Conservation (phyloP, 2,797 vertebrate genomes). For the Okamejei kenojei region DNA sequence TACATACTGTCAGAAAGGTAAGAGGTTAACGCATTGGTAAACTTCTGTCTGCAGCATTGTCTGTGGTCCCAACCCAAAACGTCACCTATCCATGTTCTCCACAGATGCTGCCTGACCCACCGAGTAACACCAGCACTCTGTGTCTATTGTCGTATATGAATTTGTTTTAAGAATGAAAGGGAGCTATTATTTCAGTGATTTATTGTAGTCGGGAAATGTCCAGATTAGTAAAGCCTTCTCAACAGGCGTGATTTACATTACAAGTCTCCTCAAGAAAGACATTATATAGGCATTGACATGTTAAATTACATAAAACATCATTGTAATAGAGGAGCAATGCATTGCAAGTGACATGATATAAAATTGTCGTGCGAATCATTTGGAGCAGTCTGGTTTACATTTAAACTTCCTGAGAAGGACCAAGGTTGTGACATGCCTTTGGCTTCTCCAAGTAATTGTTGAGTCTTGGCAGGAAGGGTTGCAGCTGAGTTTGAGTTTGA, state of each 20-base stretch:
- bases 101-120: too few species aligned
- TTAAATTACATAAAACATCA: neutral
- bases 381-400: neutral
- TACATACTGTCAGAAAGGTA: constrained; percentile 97
- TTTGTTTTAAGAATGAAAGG: neutral
- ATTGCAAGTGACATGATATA: neutral
- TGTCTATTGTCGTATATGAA: neutral
- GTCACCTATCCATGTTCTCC: too few species aligned
- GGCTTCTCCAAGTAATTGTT: neutral
- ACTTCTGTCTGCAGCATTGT: neutral
- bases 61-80: too few species aligned
- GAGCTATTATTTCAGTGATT: neutral
- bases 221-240: neutral
- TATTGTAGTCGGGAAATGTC: neutral
- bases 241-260: neutral
- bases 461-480: neutral
- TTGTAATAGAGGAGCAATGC: neutral
- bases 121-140: too few species aligned
- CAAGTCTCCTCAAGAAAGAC: neutral
- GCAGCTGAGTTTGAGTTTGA: neutral
- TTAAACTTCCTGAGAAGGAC: neutral
- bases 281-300: neutral
- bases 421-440: neutral
- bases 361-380: neutral
- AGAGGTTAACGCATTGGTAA: constrained; percentile 40